These are phyloP conservation scores for Apodemia arnacis DNA, from an alignment of 2,888 invertebrate genomes.

Conservation along the genomic window DNA sequence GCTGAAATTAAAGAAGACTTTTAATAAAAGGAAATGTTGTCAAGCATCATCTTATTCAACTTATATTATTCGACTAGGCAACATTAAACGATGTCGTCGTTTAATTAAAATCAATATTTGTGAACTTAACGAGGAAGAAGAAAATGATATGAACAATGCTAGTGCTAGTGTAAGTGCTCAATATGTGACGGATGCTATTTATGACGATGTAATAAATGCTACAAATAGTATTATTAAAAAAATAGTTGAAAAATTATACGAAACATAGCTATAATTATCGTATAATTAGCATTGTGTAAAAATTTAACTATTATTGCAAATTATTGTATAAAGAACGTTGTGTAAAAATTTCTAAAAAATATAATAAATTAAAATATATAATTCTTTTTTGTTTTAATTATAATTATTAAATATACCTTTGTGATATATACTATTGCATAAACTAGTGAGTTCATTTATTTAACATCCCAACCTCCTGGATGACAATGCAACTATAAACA, in stretches of 20 bases:
- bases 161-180: not conserved
- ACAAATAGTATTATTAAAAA: slow-evolving; percentile 1
- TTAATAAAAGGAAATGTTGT: not conserved
- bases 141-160: not conserved
- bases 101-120: not conserved
- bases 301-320: no score
- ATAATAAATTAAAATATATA: no score
- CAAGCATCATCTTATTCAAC: not conserved
- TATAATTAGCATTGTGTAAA: no score
- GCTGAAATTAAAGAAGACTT: not conserved
- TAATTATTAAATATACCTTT: no score
- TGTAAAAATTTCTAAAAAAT: no score
- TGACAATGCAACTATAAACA: no score
- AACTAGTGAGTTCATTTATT: no score
- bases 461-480: no score
- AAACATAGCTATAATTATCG: no score
- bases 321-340: no score
- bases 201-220: not conserved
- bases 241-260: not conserved
- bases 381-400: no score
- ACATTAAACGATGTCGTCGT: not conserved
- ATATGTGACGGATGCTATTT: not conserved
- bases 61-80: not conserved
- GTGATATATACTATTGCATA: no score
- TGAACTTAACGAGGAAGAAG: not conserved